phyloP scores from a whole-genome alignment of 35 echinoderm and acorn worm genomes.

The Ophiothrix spiculata region DNA sequence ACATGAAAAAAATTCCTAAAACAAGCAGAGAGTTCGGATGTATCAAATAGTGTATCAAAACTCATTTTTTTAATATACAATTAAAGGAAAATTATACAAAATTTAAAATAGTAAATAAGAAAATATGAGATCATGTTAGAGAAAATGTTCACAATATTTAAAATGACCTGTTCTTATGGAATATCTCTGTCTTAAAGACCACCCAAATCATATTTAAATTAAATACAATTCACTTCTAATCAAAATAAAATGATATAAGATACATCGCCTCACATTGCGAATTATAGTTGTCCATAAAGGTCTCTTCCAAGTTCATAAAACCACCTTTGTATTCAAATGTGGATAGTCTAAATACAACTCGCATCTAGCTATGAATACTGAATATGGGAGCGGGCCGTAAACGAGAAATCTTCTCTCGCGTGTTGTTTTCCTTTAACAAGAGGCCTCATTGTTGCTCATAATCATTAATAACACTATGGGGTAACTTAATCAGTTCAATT shows the following conservation, averaged over 20 bases:
- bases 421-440: background rate
- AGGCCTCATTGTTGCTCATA: background rate
- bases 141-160: background rate
- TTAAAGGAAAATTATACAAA: background rate
- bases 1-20: too few species aligned
- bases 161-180: background rate
- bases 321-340: background rate
- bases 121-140: background rate
- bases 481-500: slow-evolving; percentile 10
- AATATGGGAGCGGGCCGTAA: background rate
- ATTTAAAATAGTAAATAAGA: background rate
- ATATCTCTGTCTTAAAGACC: background rate
- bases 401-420: background rate
- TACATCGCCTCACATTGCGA: background rate
- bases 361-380: background rate
- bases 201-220: background rate
- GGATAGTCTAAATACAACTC: background rate
- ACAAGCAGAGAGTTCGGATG: too few species aligned
- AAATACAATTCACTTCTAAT: background rate
- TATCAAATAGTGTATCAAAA: too few species aligned
- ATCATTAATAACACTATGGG: background rate
- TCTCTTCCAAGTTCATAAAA: background rate
- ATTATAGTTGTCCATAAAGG: background rate
- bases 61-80: background rate
- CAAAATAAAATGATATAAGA: background rate